Percentiles rank a stretch among this genome's conserved stretches.
Conservation (phyloP, 1,140 invertebrate species). For the Aphidius gifuensis region DNA sequence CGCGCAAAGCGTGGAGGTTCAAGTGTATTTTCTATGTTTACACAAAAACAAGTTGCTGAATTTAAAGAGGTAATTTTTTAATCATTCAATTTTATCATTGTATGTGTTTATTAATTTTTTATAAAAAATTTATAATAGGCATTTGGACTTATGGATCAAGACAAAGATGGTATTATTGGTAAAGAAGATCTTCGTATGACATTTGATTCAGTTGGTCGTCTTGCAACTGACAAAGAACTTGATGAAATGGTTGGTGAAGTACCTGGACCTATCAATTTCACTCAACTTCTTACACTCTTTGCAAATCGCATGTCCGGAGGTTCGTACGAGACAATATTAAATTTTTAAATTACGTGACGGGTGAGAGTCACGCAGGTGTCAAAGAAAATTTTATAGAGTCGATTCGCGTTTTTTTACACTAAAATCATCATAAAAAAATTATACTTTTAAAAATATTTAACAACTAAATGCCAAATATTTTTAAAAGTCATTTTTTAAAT, state of each 20-base stretch:
- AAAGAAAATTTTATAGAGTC: conserved; percentile 24
- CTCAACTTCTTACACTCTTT: conserved; percentile 88
- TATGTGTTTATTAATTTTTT: too few species aligned
- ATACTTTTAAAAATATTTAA: too few species aligned
- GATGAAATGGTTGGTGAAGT: conserved; percentile 89
- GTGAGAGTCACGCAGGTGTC: conserved; percentile 29
- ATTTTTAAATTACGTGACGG: conserved; percentile 25
- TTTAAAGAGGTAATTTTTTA: conserved; percentile 81
- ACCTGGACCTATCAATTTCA: conserved; percentile 92
- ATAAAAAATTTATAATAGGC: conserved; percentile 59
- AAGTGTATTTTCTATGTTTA: conserved; percentile 95
- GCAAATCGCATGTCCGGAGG: conserved; percentile 79
- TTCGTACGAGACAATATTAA: conserved; percentile 30
- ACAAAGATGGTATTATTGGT: conserved; percentile 97
- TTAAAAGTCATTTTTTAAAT: too few species aligned
- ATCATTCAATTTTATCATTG: neutral
- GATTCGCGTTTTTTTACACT: conserved; percentile 4
- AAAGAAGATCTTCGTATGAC: conserved; percentile 93
- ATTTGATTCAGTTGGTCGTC: conserved; percentile 90
- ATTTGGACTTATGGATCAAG: conserved; percentile 97
- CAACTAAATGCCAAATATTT: too few species aligned
- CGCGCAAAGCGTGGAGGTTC: conserved; percentile 81
- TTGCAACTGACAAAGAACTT: conserved; percentile 85
- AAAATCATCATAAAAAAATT: too few species aligned
- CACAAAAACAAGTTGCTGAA: conserved; percentile 90